A percentile compares a stretch with the other conserved stretches of the same genome.
Conservation (phyloP, 2,113 vertebrate species). For the Chaetura pelagica region DNA sequence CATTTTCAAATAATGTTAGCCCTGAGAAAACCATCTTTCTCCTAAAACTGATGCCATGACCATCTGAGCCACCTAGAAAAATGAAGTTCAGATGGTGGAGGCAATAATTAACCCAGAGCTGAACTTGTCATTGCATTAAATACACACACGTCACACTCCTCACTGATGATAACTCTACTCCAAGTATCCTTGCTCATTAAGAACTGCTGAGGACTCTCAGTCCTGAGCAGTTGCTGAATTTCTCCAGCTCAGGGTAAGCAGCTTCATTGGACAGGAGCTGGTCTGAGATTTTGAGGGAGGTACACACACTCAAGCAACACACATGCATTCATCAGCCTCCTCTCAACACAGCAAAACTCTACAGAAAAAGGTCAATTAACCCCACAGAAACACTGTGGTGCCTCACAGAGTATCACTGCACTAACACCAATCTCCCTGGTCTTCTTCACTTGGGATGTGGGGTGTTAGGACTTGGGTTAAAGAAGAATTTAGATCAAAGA, state of each 20-base stretch:
- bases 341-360: neutral
- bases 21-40: neutral
- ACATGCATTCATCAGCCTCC: neutral
- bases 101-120: neutral
- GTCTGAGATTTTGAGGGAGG: neutral
- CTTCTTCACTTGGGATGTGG: neutral
- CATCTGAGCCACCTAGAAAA: neutral
- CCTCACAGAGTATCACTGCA: neutral
- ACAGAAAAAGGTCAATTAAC: neutral
- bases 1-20: neutral
- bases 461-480: neutral
- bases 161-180: neutral
- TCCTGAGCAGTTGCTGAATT: neutral
- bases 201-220: neutral
- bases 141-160: neutral
- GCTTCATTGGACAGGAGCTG: neutral
- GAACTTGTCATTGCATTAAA: neutral
- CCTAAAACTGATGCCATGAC: neutral
- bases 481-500: neutral
- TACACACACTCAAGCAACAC: neutral
- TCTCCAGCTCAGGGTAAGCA: neutral
- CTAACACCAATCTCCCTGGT: too few relatives aligned
- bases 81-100: neutral
- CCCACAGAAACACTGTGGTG: neutral
- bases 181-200: neutral